Evolutionary conservation across 2,797 vertebrate species (phyloP), one percentile per base, ranked within the genome.

Genomic region (Lithobates sylvaticus): DNA sequence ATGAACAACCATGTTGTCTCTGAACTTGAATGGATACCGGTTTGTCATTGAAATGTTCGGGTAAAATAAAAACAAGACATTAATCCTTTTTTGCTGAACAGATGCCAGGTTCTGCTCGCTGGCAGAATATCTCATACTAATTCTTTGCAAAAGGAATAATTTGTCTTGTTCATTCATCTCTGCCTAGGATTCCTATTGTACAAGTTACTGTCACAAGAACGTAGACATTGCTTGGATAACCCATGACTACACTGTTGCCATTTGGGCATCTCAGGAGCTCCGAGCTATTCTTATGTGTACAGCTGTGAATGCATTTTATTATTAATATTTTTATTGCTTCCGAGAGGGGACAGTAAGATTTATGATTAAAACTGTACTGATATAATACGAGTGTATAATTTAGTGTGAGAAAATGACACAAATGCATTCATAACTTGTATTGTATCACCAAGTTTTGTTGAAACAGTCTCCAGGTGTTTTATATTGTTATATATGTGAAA

Each of bases 11-110:
- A 81, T 83, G 50, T 89, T 89, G 0, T 88, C 88, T 89, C 85
- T 88, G 88, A 85, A 87, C 88, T 73, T 67, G 84, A 39, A 74
- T 9, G 36, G 58, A 86, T 89, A 88, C 39, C 27, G 77, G 72
- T n/a, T 76, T 88, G 82, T 88, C 87, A 88, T 89, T 87, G 83
- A 87, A 91, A 81, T 3, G 39, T 16, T 58, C 26, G 6, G 23
- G 54, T 78, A 74, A 70, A 10, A 79, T 67, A 75, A 83, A 39
- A 44, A 23, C 18, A 87, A 0, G 12, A 36, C 86, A 83, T 86
- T 88, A 88, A 88, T 89, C 86, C 84, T 88, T 87, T 86, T 29
- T 88, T 58, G 88, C 72, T 54, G 61, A 81, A 29, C 32, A 73
- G 50, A 81, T 81, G 68, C 68, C 79, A 61, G 34, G 34, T 42